Conservation (phyloP, 2,113 vertebrate species). For the Pachycephala philippinensis region DNA sequence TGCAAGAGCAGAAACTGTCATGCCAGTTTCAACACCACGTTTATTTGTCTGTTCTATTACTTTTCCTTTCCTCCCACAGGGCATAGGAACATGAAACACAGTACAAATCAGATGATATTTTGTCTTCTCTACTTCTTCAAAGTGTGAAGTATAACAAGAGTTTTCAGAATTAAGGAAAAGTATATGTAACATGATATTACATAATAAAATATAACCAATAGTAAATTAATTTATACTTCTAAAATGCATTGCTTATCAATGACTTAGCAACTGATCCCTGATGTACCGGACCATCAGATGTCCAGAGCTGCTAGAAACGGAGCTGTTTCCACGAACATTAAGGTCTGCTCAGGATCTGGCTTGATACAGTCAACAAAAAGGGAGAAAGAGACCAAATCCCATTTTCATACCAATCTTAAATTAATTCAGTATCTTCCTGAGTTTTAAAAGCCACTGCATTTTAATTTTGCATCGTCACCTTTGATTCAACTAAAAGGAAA, state of each 20-base stretch:
- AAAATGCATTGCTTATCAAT: background rate
- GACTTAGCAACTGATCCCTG: background rate
- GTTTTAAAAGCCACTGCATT: background rate
- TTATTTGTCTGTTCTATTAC: slow-evolving; percentile 65
- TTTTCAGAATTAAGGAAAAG: background rate
- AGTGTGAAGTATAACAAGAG: background rate
- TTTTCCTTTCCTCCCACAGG: slow-evolving; percentile 58
- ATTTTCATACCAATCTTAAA: background rate
- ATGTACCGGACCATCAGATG: background rate
- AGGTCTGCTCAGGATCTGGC: background rate
- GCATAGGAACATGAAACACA: slow-evolving; percentile 39
- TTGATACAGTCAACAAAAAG: background rate
- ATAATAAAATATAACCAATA: background rate
- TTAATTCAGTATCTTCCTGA: background rate
- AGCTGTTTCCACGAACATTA: background rate
- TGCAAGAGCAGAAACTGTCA: slow-evolving; percentile 27
- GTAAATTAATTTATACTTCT: background rate
- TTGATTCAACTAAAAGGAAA: background rate
- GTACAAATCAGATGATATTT: slow-evolving; percentile 12
- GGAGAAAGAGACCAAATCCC: background rate
- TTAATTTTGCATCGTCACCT: background rate
- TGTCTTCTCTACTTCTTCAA: background rate
- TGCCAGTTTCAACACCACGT: slow-evolving; percentile 33
- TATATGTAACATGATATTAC: background rate
- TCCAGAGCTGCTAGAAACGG: background rate